These are phyloP conservation scores for Drosophila melanogaster DNA, from an alignment of 1,140 invertebrate genomes.

Conservation along the genomic window DNA sequence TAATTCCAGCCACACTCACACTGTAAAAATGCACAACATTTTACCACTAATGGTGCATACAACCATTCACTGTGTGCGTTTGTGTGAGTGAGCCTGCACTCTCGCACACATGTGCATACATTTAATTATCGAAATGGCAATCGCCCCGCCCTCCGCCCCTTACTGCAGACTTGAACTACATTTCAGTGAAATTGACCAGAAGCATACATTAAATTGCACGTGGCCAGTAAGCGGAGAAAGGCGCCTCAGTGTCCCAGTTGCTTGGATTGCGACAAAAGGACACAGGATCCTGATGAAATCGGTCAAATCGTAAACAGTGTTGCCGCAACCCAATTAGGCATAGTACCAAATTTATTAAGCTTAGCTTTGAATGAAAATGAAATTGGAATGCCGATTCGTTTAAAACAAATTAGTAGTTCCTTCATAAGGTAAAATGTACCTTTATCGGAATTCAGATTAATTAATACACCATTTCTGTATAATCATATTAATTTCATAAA, in stretches of 20 bases:
- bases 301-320: conserved; percentile 28
- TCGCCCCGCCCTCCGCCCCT: conserved; percentile 17
- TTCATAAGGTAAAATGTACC: too few species aligned
- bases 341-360: conserved; percentile 44
- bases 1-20: conserved; percentile 74
- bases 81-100: conserved; percentile 8
- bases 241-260: conserved; percentile 25
- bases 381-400: conserved; percentile 19
- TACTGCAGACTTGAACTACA: conserved; percentile 56
- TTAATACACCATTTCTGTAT: too few species aligned
- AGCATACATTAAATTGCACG: conserved; percentile 53
- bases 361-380: conserved; percentile 1
- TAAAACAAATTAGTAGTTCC: not conserved
- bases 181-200: conserved; percentile 68
- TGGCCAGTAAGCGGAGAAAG: conserved; percentile 26
- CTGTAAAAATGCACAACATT: conserved; percentile 82
- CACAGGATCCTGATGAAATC: not conserved
- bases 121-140: conserved; percentile 81
- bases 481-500: too few species aligned
- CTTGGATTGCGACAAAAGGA: conserved; percentile 15
- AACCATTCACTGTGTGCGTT: conserved; percentile 1
- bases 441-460: too few species aligned
- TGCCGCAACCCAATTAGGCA: conserved; percentile 57
- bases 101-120: conserved; percentile 56
- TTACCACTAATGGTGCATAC: conserved; percentile 77